phyloP scores from a whole-genome alignment of 2,113 vertebrate genomes.

The Prionailurus viverrinus region DNA sequence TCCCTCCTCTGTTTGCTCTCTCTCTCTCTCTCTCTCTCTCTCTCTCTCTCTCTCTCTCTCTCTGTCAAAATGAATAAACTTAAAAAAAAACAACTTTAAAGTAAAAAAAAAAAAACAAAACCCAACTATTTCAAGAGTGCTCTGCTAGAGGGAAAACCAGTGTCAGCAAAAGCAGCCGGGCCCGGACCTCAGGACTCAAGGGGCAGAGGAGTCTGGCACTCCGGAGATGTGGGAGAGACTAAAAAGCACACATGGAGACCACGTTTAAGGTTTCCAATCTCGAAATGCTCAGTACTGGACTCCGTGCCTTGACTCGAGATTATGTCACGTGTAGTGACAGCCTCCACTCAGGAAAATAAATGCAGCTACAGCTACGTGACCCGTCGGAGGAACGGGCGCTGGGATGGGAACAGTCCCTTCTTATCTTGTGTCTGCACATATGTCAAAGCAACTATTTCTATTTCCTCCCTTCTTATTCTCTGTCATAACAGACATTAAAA shows the following conservation, averaged over 20 bases:
- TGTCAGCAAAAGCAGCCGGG: background rate
- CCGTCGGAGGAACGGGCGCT: background rate
- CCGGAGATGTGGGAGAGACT: too few relatives aligned
- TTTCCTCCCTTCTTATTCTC: background rate
- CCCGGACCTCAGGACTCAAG: background rate
- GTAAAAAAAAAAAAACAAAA: too few relatives aligned
- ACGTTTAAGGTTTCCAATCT: background rate
- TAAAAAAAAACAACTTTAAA: too few relatives aligned
- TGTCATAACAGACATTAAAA: background rate
- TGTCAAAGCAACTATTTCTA: background rate
- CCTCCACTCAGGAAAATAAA: background rate
- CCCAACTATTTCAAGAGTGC: background rate
- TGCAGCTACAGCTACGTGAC: background rate
- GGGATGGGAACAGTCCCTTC: background rate
- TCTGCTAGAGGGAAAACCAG: background rate
- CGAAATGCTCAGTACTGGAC: background rate
- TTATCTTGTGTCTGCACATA: background rate
- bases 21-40: too few relatives aligned
- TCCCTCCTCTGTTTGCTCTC: too few relatives aligned
- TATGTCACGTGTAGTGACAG: rapidly evolving
- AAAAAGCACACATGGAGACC: background rate
- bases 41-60: too few relatives aligned
- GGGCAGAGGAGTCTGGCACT: too few relatives aligned
- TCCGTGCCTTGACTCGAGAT: background rate
- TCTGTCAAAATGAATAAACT: too few relatives aligned